Conservation (phyloP, 2,888 invertebrate species). For the Mythimna impura region DNA sequence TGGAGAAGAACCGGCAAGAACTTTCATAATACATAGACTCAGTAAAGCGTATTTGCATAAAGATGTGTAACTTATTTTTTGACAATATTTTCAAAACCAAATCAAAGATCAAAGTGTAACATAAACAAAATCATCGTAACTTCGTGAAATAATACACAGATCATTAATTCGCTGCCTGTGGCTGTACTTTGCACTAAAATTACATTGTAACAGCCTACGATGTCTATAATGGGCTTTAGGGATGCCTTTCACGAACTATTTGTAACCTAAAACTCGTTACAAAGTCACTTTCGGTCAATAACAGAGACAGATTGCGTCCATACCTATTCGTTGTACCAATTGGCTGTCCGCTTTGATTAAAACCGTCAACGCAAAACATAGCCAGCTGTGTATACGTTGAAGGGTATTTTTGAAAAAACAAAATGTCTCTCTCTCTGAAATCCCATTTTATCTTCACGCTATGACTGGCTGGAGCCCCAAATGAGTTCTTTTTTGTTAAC, state of each 20-base stretch:
- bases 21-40: too few relatives aligned
- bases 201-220: slow-evolving; percentile 39
- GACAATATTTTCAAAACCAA: background rate
- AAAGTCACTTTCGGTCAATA: slow-evolving; percentile 30
- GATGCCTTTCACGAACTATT: slow-evolving; percentile 30
- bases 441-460: slow-evolving; percentile 38
- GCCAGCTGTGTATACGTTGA: background rate
- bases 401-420: background rate
- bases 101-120: slow-evolving; percentile 14
- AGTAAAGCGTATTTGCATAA: background rate
- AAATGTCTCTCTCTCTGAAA: slow-evolving; percentile 8
- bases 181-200: slow-evolving; percentile 26
- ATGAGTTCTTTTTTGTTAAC: slow-evolving; percentile 42
- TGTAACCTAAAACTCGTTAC: slow-evolving; percentile 37
- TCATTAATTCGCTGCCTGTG: slow-evolving; percentile 34
- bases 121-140: slow-evolving; percentile 19
- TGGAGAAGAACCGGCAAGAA: too few relatives aligned
- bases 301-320: slow-evolving; percentile 11
- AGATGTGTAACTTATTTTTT: background rate
- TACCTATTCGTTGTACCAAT: slow-evolving; percentile 6
- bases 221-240: background rate
- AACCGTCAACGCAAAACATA: background rate
- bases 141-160: slow-evolving; percentile 31
- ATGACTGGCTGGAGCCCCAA: slow-evolving; percentile 33
- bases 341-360: slow-evolving; percentile 20